Percentiles rank a stretch among this genome's conserved stretches.
Conservation (phyloP, 1,140 invertebrate species). For the Aricia agestis region DNA sequence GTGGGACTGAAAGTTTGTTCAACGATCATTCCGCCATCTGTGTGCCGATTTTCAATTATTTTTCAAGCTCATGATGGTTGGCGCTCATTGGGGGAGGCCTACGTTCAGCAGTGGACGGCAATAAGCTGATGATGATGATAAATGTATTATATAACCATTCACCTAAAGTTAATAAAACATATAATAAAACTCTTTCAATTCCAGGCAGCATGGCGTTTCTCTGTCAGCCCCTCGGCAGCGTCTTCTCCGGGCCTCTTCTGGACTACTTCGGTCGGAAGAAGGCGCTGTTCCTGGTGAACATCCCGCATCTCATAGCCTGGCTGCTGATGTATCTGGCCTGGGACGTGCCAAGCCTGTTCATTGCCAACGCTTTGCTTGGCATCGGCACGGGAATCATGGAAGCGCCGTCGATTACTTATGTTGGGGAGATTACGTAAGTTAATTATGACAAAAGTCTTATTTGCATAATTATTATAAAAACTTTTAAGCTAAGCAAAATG, state of each 20-base stretch:
- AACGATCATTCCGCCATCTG: no score
- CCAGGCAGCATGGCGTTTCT: conserved; percentile 84
- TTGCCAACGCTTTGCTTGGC: conserved; percentile 62
- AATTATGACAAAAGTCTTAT: no score
- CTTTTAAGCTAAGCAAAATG: no score
- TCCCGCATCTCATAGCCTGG: conserved; percentile 83
- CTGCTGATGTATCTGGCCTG: conserved; percentile 79
- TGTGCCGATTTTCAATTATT: no score
- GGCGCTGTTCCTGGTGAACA: conserved; percentile 81
- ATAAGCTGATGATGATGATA: no score
- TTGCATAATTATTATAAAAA: no score
- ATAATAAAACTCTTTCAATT: conserved; percentile 27
- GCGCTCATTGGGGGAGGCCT: no score
- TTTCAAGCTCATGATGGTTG: no score
- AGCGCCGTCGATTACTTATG: conserved; percentile 75
- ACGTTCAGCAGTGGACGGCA: no score
- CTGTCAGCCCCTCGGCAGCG: conserved; percentile 82
- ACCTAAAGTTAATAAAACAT: no score
- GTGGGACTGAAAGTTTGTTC: no score
- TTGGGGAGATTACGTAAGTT: conserved; percentile 74
- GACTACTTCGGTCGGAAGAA: conserved; percentile 81
- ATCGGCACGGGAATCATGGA: conserved; percentile 77
- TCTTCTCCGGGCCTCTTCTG: conserved; percentile 81
- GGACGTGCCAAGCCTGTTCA: conserved; percentile 59
- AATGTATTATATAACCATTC: no score